These are phyloP conservation scores for Callipepla squamata DNA, from an alignment of 2,113 vertebrate genomes.

Conservation along the genomic window DNA sequence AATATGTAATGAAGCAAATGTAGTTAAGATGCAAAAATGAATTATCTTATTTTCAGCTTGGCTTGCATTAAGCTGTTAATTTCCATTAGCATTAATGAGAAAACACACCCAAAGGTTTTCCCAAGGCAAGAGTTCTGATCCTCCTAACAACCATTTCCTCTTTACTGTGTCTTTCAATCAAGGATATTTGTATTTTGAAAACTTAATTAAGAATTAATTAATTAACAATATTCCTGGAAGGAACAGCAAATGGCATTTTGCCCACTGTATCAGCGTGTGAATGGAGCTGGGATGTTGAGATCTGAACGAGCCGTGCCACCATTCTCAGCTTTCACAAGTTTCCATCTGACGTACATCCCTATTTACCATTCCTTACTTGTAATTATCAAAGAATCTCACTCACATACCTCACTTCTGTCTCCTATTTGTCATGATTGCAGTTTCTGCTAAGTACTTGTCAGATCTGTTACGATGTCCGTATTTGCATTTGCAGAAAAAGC, in stretches of 20 bases:
- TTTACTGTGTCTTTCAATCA: conserved; percentile 30
- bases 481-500: not conserved
- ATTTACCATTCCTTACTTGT: not conserved
- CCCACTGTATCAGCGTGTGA: not conserved
- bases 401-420: not conserved
- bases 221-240: conserved; percentile 26
- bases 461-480: not conserved
- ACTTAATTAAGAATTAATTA: conserved; percentile 66
- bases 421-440: not conserved
- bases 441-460: not conserved
- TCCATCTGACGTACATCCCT: fast-evolving
- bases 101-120: conserved; percentile 50
- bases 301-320: not conserved
- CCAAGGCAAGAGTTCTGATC: conserved; percentile 32
- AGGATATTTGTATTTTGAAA: conserved; percentile 58
- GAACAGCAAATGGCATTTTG: not conserved
- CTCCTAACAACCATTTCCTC: conserved; percentile 39
- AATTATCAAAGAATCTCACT: not conserved
- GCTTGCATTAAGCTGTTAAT: conserved; percentile 53
- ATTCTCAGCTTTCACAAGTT: not conserved
- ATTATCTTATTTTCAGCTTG: conserved; percentile 47
- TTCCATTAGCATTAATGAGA: conserved; percentile 53
- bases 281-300: not conserved
- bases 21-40: conserved; percentile 48
- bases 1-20: conserved; percentile 23